Percentiles rank a stretch among this genome's conserved stretches.
phyloP scores from a whole-genome alignment of 1,140 invertebrate genomes.

The Pseudomyrmex concolor region DNA sequence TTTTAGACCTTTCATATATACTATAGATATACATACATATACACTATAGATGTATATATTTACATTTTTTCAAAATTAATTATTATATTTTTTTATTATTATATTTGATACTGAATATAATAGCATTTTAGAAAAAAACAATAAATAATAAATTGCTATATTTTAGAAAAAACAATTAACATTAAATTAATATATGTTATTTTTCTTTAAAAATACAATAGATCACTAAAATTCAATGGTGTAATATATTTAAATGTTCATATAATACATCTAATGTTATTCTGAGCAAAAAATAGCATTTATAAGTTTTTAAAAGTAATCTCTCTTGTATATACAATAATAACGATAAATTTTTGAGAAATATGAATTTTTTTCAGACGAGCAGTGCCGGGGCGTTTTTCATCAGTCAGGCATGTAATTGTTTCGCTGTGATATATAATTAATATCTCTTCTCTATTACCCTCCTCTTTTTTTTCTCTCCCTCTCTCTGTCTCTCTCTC shows the following conservation, averaged over 20 bases:
- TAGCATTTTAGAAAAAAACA: not conserved
- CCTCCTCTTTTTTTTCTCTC: too few relatives aligned
- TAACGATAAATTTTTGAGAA: not conserved
- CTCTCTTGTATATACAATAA: not conserved
- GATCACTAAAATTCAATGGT: constrained; percentile 2
- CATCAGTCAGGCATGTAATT: not conserved
- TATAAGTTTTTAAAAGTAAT: too few relatives aligned
- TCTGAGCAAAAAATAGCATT: not conserved
- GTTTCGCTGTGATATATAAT: not conserved
- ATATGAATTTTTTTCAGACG: not conserved
- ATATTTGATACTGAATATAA: not conserved
- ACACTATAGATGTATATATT: too few relatives aligned
- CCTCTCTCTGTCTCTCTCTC: too few relatives aligned
- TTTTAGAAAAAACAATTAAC: not conserved
- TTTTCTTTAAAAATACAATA: not conserved
- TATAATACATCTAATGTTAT: constrained; percentile 5
- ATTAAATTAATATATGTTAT: constrained; percentile 18
- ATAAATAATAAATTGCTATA: not conserved
- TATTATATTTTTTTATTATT: too few relatives aligned
- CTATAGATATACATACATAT: too few relatives aligned
- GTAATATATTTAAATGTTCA: not conserved
- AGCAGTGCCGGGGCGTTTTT: not conserved
- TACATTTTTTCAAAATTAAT: too few relatives aligned
- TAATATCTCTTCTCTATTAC: not conserved
- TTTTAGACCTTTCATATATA: not conserved